Conservation (phyloP, 2,888 invertebrate genomes). For the Heliconius ismenius region DNA sequence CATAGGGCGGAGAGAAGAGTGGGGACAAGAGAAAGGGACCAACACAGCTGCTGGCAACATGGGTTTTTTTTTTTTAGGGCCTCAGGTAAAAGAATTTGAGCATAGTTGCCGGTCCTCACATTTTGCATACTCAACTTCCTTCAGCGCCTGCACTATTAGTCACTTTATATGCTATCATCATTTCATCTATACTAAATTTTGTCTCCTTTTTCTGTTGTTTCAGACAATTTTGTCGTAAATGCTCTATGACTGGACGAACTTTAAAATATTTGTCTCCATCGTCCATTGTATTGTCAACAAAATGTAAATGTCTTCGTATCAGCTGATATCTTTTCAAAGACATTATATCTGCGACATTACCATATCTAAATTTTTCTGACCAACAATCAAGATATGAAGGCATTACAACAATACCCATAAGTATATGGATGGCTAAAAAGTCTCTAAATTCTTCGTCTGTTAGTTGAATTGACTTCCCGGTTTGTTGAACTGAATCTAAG, state of each 20-base stretch:
- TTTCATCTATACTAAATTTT: conserved; percentile 50
- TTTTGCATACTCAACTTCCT: too few species aligned
- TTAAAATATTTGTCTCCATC: conserved; percentile 35
- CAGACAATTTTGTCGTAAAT: conserved; percentile 33
- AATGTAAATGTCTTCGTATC: conserved; percentile 38
- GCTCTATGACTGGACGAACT: conserved; percentile 32
- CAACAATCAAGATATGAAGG: conserved; percentile 49
- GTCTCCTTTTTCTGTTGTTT: conserved; percentile 45
- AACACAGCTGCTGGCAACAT: too few species aligned
- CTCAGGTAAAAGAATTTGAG: too few species aligned
- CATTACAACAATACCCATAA: conserved; percentile 50
- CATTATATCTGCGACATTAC: conserved; percentile 49
- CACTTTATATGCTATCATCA: conserved; percentile 55
- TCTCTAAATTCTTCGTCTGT: conserved; percentile 45
- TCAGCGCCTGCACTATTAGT: conserved; percentile 2
- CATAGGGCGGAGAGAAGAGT: neutral
- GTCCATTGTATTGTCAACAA: conserved; percentile 37
- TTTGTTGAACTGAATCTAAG: conserved; percentile 42
- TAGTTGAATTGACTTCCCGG: conserved; percentile 42
- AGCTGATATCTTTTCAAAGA: conserved; percentile 46
- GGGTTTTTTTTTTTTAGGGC: too few species aligned
- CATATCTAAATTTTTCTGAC: conserved; percentile 19
- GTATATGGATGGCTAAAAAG: conserved; percentile 49
- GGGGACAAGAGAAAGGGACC: too few species aligned
- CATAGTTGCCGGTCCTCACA: too few species aligned